Evolutionary conservation across 1,140 invertebrate species (phyloP), one percentile per base, ranked within the genome.

Genomic region (Daktulosphaira vitifoliae): DNA sequence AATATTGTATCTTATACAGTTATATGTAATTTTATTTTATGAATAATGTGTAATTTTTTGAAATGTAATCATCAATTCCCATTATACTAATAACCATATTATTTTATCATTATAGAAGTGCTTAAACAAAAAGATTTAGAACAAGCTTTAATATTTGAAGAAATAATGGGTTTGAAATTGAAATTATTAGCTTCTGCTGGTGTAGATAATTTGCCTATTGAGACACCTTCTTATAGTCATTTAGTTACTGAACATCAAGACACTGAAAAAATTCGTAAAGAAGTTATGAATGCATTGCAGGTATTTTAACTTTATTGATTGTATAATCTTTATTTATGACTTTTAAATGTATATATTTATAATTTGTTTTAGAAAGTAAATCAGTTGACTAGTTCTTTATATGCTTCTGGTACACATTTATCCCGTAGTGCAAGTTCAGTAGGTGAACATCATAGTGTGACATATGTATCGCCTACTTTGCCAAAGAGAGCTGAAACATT

Each of bases 401-500:
- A 82, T 71, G 79, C 82, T 6, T 82, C 83, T 33, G 84, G 86
- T 49, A 87, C 84, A 1, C 85, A 86, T 54, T 75, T 95, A 11
- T 90, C 89, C 11, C 81, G 93, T 50, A 93, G 90, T 72, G 85
- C 92, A 1, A 94, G 90, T 76, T 94, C 90, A 25, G 92, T 88
- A 5, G 91, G 91, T 16, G 92, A 96, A 75, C 83, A 89, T 65
- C 87, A 92, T 66, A 92, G 87, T 71, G 83, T 85, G 8, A 82
- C 84, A 8, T 92, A 89, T 72, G 81, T 87, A 42, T 87, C 87
- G 18, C 86, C 90, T 8, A 86, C 88, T 18, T 75, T 96, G 65
- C 92, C 93, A 4, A 87, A 92, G 70, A 78, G 92, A 33, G 92
- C 93, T 0, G 92, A 96, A 77, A 96, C 93, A 1, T 96, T 96